Evolutionary conservation across 2,113 vertebrate species (phyloP), one percentile per base, ranked within the genome.

Genomic region (Pygathrix nemaeus): DNA sequence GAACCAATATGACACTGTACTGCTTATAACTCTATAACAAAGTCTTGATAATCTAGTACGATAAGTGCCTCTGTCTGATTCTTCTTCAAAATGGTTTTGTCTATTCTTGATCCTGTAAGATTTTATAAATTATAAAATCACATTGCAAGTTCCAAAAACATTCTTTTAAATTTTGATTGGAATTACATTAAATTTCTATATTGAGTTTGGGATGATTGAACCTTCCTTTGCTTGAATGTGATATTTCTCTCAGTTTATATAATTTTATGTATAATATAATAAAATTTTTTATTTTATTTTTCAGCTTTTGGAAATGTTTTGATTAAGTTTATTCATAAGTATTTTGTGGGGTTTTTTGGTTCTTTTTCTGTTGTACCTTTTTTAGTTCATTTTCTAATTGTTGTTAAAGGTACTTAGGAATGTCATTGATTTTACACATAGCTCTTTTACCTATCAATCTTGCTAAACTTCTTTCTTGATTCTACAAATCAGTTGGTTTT

Each of bases 101-200:
- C 38, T 59, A 40, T 81, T 52, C 59, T 30, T 61, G 38, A 89
- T 52, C 38, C 25, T 20, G 6, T 8, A 40, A 38, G 21, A 72
- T 59, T 88, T 88, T 81, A 92, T 38, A 87, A 94, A n/a, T 66
- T 73, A 86, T 81, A 70, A 52, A 92, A 79, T 79, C 43, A 72
- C 70, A 52, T 75, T 88, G 40, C 59, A 61, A 61, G 25, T 61
- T 12, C 4, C 4, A 61, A 61, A 30, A 61, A 61, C 12, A 13
- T 30, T 64, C 13, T 79, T 61, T 61, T 30, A 5, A 61, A 61
- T 12, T 61, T 61, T 61, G 27, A 27, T 61, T 61, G 59, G 59
- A 61, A 11, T 61, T 30, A 61, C 27, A 61, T 61, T 61, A 61
- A 30, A 12, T 30, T 61, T 61, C 25, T 61, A 61, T 61, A 30